phyloP scores from a whole-genome alignment of 2,888 invertebrate genomes.

The Tachina fera region DNA sequence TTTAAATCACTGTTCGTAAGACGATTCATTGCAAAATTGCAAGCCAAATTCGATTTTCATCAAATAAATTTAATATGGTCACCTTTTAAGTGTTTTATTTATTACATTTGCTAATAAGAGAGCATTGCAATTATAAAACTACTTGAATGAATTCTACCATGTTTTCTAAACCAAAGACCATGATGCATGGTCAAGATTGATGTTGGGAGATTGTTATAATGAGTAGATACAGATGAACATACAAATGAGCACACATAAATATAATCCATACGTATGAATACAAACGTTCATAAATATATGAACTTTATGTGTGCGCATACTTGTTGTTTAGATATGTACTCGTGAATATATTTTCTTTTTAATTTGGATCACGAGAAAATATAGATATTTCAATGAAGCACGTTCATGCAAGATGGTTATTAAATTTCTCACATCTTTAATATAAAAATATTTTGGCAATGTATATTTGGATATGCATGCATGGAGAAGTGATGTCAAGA shows the following conservation, averaged over 20 bases:
- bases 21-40: too few relatives aligned
- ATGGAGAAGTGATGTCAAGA: too few relatives aligned
- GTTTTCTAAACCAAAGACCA: slow-evolving; percentile 80
- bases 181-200: slow-evolving; percentile 75
- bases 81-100: slow-evolving; percentile 42
- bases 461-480: too few relatives aligned
- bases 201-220: slow-evolving; percentile 55
- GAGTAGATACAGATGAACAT: slow-evolving; percentile 18
- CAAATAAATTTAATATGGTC: background rate
- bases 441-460: too few relatives aligned
- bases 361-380: too few relatives aligned
- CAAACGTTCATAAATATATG: background rate
- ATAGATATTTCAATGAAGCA: too few relatives aligned
- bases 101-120: slow-evolving; percentile 48
- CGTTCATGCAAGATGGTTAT: too few relatives aligned
- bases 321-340: too few relatives aligned
- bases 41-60: background rate
- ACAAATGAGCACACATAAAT: background rate
- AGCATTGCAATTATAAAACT: slow-evolving; percentile 39
- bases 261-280: background rate
- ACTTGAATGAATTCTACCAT: slow-evolving; percentile 50
- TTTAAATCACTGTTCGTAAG: too few relatives aligned
- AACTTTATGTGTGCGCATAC: background rate
- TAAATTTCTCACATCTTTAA: too few relatives aligned
- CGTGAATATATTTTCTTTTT: too few relatives aligned